Evolutionary conservation across 2,888 invertebrate genomes (phyloP).

Genomic region (Omphaloscelis lunosa): DNA sequence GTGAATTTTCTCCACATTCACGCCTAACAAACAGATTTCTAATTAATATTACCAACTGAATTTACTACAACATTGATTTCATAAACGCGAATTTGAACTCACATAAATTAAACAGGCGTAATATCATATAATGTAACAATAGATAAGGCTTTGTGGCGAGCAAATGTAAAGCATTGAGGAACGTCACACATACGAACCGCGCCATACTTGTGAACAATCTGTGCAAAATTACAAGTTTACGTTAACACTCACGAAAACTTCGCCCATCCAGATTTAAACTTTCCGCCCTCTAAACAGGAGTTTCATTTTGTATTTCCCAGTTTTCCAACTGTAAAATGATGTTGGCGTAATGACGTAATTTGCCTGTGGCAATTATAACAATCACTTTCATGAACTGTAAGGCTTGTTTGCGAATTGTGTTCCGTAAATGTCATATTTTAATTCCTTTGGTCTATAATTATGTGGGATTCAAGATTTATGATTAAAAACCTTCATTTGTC

Average conservation of each 20-base stretch:
- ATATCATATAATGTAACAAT: slow-evolving; percentile 65
- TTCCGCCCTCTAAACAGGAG: slow-evolving; percentile 17
- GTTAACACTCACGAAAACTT: slow-evolving; percentile 36
- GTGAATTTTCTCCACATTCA: slow-evolving; percentile 20
- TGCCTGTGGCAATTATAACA: slow-evolving; percentile 75
- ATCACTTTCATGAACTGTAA: slow-evolving; percentile 75
- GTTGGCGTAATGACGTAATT: slow-evolving; percentile 69
- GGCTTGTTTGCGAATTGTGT: slow-evolving; percentile 74
- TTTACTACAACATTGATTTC: slow-evolving; percentile 34
- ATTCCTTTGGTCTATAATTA: slow-evolving; percentile 67
- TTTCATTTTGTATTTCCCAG: slow-evolving; percentile 23
- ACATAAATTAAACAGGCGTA: slow-evolving; percentile 52
- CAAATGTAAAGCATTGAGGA: slow-evolving; percentile 70
- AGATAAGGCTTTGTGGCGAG: slow-evolving; percentile 72
- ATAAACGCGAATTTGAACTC: slow-evolving; percentile 39
- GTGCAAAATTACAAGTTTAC: slow-evolving; percentile 58
- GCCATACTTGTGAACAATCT: slow-evolving; percentile 68
- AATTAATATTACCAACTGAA: slow-evolving; percentile 14
- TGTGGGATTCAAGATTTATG: slow-evolving; percentile 63
- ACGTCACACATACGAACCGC: slow-evolving; percentile 70
- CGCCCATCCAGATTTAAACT: slow-evolving; percentile 42
- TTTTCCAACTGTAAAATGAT: slow-evolving; percentile 47
- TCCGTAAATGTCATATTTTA: slow-evolving; percentile 71
- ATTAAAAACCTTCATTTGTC: slow-evolving; percentile 46
- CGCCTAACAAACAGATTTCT: slow-evolving; percentile 35